A percentile compares a stretch with the other conserved stretches of the same genome.
Evolutionary conservation across 2,888 invertebrate species (phyloP).

Genomic region (Leptinotarsa juncta): DNA sequence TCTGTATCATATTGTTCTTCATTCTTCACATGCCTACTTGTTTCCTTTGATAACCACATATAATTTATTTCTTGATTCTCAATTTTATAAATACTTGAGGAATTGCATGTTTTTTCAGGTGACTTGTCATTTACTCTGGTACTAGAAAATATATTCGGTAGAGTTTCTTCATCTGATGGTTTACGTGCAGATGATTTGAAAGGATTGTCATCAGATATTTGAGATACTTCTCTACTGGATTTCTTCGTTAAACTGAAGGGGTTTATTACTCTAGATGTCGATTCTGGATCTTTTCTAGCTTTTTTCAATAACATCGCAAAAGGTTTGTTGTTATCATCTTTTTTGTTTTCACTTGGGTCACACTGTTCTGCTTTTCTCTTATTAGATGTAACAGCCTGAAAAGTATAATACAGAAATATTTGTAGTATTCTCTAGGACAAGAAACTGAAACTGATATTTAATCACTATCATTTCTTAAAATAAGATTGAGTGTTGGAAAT

Average conservation of each 20-base stretch:
- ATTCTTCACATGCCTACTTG: constrained; percentile 21
- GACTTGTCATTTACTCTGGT: constrained; percentile 22
- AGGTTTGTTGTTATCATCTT: constrained; percentile 32
- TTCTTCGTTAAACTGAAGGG: constrained; percentile 28
- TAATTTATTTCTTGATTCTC: constrained; percentile 22
- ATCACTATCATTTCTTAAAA: no score
- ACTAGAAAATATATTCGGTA: constrained; percentile 29
- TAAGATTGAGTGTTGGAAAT: no score
- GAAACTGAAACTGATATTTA: no score
- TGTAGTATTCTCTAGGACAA: no score
- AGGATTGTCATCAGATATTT: constrained; percentile 31
- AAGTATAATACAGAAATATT: neutral
- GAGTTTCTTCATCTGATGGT: constrained; percentile 7
- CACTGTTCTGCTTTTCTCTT: constrained; percentile 39
- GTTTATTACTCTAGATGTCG: constrained; percentile 23
- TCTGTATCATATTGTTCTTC: constrained; percentile 42
- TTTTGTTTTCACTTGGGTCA: constrained; percentile 3
- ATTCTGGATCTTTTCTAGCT: constrained; percentile 21
- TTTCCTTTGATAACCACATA: constrained; percentile 44
- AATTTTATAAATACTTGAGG: constrained; percentile 31
- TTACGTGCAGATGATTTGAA: constrained; percentile 26
- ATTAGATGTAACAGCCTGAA: constrained; percentile 9
- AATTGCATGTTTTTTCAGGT: constrained; percentile 18
- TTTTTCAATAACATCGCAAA: constrained; percentile 34
- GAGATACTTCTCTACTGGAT: neutral